Evolutionary conservation across 2,113 vertebrate genomes (phyloP).

Genomic region (Gasterosteus aculeatus): DNA sequence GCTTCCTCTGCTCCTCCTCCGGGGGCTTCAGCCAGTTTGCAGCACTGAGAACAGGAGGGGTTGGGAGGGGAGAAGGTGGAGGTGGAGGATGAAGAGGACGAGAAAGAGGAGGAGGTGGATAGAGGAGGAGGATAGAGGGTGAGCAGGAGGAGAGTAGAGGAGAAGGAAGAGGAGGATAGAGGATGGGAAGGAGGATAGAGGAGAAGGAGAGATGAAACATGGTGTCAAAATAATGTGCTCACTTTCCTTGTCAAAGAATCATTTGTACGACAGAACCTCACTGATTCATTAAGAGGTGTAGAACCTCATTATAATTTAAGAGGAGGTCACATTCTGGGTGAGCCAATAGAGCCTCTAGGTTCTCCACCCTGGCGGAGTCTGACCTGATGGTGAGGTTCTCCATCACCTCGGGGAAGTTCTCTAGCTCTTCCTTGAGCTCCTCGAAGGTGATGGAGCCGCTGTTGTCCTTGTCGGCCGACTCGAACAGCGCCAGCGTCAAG

Average conservation of each 20-base stretch:
- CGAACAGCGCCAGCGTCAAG: conserved; percentile 86
- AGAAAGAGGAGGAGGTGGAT: neutral
- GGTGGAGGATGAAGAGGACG: neutral
- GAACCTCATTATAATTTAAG: too few relatives aligned
- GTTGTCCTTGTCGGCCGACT: conserved; percentile 86
- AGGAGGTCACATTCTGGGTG: neutral
- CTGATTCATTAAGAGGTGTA: too few relatives aligned
- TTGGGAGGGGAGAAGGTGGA: neutral
- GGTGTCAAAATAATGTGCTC: too few relatives aligned
- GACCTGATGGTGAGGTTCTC: conserved; percentile 94
- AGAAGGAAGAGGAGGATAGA: too few relatives aligned
- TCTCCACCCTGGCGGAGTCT: too few relatives aligned
- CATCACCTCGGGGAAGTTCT: conserved; percentile 87
- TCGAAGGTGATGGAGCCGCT: conserved; percentile 92
- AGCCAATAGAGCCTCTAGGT: too few relatives aligned
- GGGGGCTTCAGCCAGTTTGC: conserved; percentile 89
- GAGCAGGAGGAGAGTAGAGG: rapidly evolving
- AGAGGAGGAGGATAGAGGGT: too few relatives aligned
- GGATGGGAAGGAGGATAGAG: neutral
- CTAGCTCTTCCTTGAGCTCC: conserved; percentile 87
- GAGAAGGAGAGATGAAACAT: neutral
- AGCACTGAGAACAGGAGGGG: conserved; percentile 68
- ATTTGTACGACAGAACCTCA: too few relatives aligned
- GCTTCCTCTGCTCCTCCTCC: conserved; percentile 8
- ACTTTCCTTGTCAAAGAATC: too few relatives aligned